A percentile compares a stretch with the other conserved stretches of the same genome.
These are phyloP conservation scores for Amphilophus citrinellus DNA, from an alignment of 2,113 vertebrate genomes.

Conservation along the genomic window DNA sequence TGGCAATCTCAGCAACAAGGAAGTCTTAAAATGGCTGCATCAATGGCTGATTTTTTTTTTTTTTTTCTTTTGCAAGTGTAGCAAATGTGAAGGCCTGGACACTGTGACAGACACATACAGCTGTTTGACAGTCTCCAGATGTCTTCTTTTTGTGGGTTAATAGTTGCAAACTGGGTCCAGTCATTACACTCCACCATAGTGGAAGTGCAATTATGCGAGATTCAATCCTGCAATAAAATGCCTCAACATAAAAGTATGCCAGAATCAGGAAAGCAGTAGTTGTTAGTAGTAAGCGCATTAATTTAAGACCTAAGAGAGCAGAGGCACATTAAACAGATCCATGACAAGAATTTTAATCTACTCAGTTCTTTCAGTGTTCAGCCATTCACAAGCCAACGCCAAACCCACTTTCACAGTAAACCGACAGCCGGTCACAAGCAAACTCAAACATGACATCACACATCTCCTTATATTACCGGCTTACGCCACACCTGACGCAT, in stretches of 20 bases:
- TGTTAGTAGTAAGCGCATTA: slow-evolving; percentile 49
- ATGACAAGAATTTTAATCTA: slow-evolving; percentile 82
- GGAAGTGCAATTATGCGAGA: not conserved
- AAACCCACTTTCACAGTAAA: slow-evolving; percentile 78
- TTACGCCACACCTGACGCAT: slow-evolving; percentile 35
- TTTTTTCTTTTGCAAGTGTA: slow-evolving; percentile 4
- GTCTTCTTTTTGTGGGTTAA: slow-evolving; percentile 15
- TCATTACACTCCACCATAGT: not conserved
- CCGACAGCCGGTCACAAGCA: slow-evolving; percentile 75
- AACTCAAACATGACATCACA: slow-evolving; percentile 79
- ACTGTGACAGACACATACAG: slow-evolving; percentile 9
- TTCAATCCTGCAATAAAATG: slow-evolving; percentile 16
- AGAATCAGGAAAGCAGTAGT: slow-evolving; percentile 38
- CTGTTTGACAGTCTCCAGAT: slow-evolving; percentile 13
- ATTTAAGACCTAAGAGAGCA: slow-evolving; percentile 43
- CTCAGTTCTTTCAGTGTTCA: slow-evolving; percentile 61
- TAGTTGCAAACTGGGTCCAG: not conserved
- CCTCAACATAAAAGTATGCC: slow-evolving; percentile 15
- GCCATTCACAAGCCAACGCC: slow-evolving; percentile 70
- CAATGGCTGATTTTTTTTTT: not conserved
- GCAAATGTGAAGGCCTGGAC: slow-evolving; percentile 18
- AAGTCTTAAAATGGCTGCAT: not conserved
- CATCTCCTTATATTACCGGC: slow-evolving; percentile 16
- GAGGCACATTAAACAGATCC: slow-evolving; percentile 70
- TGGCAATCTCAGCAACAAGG: not conserved